Base-by-base conservation (phyloP, 1,140 invertebrate species). In the Rhyacophila brunnea region DNA sequence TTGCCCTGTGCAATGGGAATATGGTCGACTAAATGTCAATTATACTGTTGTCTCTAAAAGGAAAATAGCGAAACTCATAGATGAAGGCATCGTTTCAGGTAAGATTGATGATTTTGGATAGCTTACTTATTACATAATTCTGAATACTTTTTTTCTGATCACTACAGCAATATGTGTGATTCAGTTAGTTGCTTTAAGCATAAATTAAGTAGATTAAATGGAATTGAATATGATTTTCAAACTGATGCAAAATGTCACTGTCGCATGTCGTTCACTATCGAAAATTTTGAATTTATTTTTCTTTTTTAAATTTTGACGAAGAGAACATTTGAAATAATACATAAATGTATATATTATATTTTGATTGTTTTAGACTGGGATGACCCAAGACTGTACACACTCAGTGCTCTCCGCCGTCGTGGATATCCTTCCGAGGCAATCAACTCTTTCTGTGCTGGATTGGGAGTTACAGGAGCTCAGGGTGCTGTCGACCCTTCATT, bases 1-100 rank as follows among this genome's bases (percentile, higher is more conserved):
- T 73, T 99, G 97, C 71, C 98, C 98, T 0, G 97, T 99, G 0
- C 98, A 99, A 72, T 99, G 97, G 97, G 98, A 99, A 76, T 99
- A 99, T 77, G 95, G 95, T 0, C 78, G 97, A 53, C 80, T 99
- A 0, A 99, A 99, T 75, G 85, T 99, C 46, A 91, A 92, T 74
- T 99, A 99, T 70, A 96, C 97, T 0, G 93, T 99, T 9, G 93
- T 99, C 5, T 99, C 96, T 0, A 99, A 99, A 74, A 81, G 98
- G 60, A 99, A 99, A 81, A 99, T 99, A 66, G 90, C 81, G 11
- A 98, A 97, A 74, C 79, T 99, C 0, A 99, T 99, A 57, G 80
- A 83, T 10, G 87, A 93, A 70, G 85, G 85, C 59, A 87, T 95
- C 74, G 95, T 99, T 0, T 87, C 86, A 73, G 83, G 84, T 85